Evolutionary conservation across 2,888 invertebrate species (phyloP), one percentile per base, ranked within the genome.

Genomic region (Aphodius sticticus): DNA sequence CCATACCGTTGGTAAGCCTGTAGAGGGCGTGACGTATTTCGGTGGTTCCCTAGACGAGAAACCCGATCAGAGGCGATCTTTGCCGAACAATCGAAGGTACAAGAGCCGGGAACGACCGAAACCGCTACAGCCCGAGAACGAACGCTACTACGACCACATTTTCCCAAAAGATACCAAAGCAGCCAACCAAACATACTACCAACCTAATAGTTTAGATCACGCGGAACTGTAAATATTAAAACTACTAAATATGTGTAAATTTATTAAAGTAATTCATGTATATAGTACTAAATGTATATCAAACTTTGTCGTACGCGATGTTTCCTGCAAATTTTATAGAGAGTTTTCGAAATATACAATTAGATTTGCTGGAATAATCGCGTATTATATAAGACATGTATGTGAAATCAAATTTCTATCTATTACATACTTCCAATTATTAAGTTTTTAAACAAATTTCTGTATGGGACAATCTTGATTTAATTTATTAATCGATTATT

Each of bases 81-180:
- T 83, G 82, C 77, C 84, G 84, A 79, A 85, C 83, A 76, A 80
- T 83, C 76, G 82, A 80, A 75, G 80, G 77, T 76, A 84, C 83
- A 79, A 85, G 83, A 77, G 82, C 82, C 90, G 88, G 82, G 87
- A 90, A 9, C 90, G 93, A 86, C 93, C 92, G 69, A 92, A 91
- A 85, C 92, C 92, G 12, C 86, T 93, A 81, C 92, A 92, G 85
- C 90, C 91, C 84, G 92, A 92, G 78, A 89, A 92, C 84, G 92
- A 92, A 86, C 91, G 91, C 81, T 93, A 93, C 87, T 90, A 93
- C 84, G 92, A 93, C 85, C 92, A 92, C 83, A 90, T 93, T 82
- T 93, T 93, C 85, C 92, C 93, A 80, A 86, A 86, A 84, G 83
- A 84, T 78, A 80, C 82, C 69, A 84, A 84, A 74, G 83, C 83